A percentile compares a stretch with the other conserved stretches of the same genome.
These are phyloP conservation scores for Stegostoma tigrinum DNA, from an alignment of 2,113 vertebrate species.

Conservation along the genomic window DNA sequence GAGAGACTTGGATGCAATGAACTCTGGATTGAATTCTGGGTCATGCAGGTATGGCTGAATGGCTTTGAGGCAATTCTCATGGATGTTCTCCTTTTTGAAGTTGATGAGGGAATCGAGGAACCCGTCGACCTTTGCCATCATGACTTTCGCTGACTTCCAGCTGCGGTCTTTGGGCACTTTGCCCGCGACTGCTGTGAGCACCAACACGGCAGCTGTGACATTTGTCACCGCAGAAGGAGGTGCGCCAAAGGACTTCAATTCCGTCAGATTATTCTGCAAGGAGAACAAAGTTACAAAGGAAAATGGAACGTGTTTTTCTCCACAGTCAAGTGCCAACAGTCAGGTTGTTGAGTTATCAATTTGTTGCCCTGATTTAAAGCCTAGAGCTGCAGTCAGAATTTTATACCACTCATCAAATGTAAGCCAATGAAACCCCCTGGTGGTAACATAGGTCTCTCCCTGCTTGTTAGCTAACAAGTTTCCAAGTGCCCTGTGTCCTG, in stretches of 20 bases:
- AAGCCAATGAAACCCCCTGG: slow-evolving; percentile 41
- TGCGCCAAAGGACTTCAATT: slow-evolving; percentile 85
- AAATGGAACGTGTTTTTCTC: background rate
- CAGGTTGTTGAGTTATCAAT: slow-evolving; percentile 41
- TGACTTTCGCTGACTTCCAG: slow-evolving; percentile 81
- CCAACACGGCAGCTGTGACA: slow-evolving; percentile 84
- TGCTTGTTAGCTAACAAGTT: slow-evolving; percentile 30
- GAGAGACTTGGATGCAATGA: slow-evolving; percentile 72
- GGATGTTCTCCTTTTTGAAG: slow-evolving; percentile 90
- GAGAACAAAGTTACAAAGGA: background rate
- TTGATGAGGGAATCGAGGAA: slow-evolving; percentile 80
- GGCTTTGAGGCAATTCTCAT: slow-evolving; percentile 79
- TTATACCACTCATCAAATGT: slow-evolving; percentile 48
- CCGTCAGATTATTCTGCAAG: slow-evolving; percentile 81
- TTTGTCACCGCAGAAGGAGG: slow-evolving; percentile 81
- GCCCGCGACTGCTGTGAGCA: slow-evolving; percentile 68
- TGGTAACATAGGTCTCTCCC: slow-evolving; percentile 33
- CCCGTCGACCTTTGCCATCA: slow-evolving; percentile 80
- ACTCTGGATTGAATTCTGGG: slow-evolving; percentile 74
- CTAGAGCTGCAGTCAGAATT: slow-evolving; percentile 42
- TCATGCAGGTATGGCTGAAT: slow-evolving; percentile 82
- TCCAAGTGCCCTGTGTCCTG: background rate
- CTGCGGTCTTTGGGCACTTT: slow-evolving; percentile 83
- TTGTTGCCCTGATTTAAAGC: slow-evolving; percentile 45
- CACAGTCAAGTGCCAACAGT: background rate